Evolutionary conservation across 1,140 invertebrate genomes (phyloP).

Genomic region (Myzus persicae): DNA sequence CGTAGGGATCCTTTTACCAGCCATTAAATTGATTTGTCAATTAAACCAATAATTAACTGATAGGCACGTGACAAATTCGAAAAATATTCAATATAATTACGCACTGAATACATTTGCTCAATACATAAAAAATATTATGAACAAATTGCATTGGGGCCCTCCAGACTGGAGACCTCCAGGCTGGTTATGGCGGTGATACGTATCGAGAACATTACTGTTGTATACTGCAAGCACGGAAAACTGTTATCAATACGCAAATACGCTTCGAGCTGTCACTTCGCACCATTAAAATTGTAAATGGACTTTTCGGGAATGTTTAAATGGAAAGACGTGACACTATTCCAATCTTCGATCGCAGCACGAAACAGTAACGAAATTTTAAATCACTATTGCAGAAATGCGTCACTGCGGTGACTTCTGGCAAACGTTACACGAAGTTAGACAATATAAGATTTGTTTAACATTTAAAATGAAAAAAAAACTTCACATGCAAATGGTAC

Average conservation of each 20-base stretch:
- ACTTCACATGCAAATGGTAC: neutral
- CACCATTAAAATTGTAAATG: constrained; percentile 24
- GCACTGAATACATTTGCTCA: neutral
- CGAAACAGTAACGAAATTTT: constrained; percentile 14
- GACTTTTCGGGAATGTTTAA: constrained; percentile 8
- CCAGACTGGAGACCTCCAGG: neutral
- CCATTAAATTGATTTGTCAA: neutral
- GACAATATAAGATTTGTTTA: constrained; percentile 25
- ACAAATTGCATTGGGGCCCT: neutral
- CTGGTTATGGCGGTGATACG: neutral
- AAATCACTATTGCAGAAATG: neutral
- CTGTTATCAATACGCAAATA: neutral
- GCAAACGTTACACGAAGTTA: neutral
- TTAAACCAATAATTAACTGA: neutral
- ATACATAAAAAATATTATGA: neutral
- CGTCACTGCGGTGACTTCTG: too few species aligned
- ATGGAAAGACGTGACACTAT: constrained; percentile 2
- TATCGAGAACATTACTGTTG: neutral
- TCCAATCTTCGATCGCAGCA: neutral
- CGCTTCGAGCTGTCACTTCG: neutral
- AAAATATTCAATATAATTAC: neutral
- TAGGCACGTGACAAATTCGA: too few species aligned
- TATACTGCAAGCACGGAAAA: neutral
- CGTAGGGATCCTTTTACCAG: neutral
- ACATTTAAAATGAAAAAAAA: constrained; percentile 41